Percentiles rank a stretch among this genome's conserved stretches.
Evolutionary conservation across 2,797 vertebrate genomes (phyloP).

Genomic region (Micromesistius poutassou): DNA sequence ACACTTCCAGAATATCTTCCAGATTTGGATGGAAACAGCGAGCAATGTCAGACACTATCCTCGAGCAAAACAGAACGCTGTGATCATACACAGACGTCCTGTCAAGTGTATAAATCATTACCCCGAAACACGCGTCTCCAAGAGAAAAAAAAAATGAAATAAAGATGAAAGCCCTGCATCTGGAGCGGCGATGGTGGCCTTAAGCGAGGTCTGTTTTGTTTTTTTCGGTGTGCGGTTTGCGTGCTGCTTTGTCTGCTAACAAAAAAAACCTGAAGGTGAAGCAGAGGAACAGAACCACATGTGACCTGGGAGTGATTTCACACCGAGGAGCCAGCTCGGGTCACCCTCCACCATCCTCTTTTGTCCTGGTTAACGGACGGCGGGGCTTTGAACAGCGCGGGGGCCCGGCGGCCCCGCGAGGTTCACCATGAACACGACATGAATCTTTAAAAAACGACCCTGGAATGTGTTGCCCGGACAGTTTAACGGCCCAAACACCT

Average conservation of each 20-base stretch:
- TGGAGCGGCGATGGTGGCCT: constrained; percentile 59
- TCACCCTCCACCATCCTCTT: constrained; percentile 59
- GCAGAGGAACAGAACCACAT: constrained; percentile 71
- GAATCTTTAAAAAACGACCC: constrained; percentile 56
- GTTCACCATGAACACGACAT: constrained; percentile 65
- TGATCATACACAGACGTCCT: constrained; percentile 64
- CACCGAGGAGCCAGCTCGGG: constrained; percentile 60
- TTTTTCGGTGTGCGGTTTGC: constrained; percentile 27
- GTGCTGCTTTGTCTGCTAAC: constrained; percentile 53
- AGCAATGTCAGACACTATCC: constrained; percentile 49
- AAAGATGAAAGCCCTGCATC: constrained; percentile 65
- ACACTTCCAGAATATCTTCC: constrained; percentile 65
- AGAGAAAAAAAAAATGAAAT: constrained; percentile 38
- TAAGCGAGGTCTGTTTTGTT: constrained; percentile 41
- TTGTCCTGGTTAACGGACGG: constrained; percentile 42
- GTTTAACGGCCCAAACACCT: constrained; percentile 36
- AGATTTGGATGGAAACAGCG: constrained; percentile 59
- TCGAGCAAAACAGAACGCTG: constrained; percentile 44
- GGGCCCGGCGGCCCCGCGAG: constrained; percentile 55
- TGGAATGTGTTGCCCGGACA: constrained; percentile 46
- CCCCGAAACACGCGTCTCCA: constrained; percentile 44
- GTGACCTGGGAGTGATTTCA: constrained; percentile 72
- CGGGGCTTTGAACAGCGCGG: constrained; percentile 51
- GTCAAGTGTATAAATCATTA: constrained; percentile 66
- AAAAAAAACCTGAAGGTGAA: constrained; percentile 64